Base-by-base conservation (phyloP, 2,888 invertebrate species). In the Hypolimnas misippus region DNA sequence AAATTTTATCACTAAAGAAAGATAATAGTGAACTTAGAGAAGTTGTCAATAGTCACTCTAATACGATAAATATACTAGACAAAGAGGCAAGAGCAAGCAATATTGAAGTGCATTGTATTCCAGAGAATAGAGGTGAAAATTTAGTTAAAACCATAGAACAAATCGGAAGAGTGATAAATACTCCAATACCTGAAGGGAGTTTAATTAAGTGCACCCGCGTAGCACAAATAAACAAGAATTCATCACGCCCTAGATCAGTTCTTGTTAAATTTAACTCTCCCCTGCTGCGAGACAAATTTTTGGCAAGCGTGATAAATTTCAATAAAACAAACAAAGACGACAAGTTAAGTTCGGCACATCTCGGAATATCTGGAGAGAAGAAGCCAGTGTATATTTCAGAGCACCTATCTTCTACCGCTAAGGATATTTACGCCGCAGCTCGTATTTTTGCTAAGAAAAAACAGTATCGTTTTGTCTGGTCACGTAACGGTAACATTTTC, bases 391-490 rank as follows among this genome's bases (percentile, higher is more conserved):
- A 38, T n/a, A 50, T 57, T 10, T 38, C 35, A 10, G 38, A 57
- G 19, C 38, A 57, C 16, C 38, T 57, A 8, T n/a, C 35, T 12
- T 49, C 50, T 6, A 38, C 50, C 19, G 38, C 38, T 6, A 57
- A 50, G 21, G 57, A 57, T 35, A 57, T 57, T 46, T 38, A 38
- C 25, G 35, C 38, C 5, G 57, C 57, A 19, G 17, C 57, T 10
- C 57, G 50, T 8, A 35, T 50, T n/a, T 49, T 49, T 16, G 50
- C 57, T 3, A 57, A 49, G 31, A 38, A 57, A 19, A 56, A 56
- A 17, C 31, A 56, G 12, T 57, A 49, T 38, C 35, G 38, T 35
- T 57, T 57, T 38, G 35, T 57, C 1, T 57, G 50, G 57, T 49
- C 57, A 2, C 50, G 49, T 16, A 57, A 57, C 35, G 51, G 51